Conservation (phyloP, 92 coral and sea anemone genomes). For the Isaurus tuberculatus region DNA sequence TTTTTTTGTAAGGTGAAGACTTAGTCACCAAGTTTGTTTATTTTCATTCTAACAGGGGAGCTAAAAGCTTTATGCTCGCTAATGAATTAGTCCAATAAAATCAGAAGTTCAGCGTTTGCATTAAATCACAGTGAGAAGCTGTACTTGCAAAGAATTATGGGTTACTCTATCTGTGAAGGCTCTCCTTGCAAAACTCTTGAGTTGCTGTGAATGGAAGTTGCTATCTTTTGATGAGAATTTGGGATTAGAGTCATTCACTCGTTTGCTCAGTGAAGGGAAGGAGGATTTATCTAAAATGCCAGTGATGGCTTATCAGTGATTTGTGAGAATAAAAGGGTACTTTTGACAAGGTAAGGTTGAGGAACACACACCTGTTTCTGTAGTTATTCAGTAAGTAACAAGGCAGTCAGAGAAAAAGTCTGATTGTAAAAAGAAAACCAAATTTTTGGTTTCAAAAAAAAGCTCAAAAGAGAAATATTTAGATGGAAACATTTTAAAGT, state of each 20-base stretch:
- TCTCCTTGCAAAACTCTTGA: slow-evolving; percentile 47
- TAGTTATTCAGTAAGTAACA: background rate
- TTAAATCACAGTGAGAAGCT: slow-evolving; percentile 46
- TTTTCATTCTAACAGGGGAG: slow-evolving; percentile 76
- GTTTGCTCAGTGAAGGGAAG: slow-evolving; percentile 39
- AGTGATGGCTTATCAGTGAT: slow-evolving; percentile 48
- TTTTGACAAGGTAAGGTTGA: slow-evolving; percentile 43
- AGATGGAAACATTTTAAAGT: background rate
- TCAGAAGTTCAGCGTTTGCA: slow-evolving; percentile 48
- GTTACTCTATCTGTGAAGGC: slow-evolving; percentile 49
- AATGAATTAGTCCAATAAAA: slow-evolving; percentile 41
- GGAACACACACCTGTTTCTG: slow-evolving; percentile 5
- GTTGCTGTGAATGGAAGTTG: slow-evolving; percentile 43
- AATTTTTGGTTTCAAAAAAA: background rate
- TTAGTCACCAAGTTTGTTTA: slow-evolving; percentile 40
- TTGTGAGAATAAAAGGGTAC: slow-evolving; percentile 48
- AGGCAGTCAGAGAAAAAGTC: slow-evolving; percentile 18
- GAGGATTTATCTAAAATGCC: slow-evolving; percentile 33
- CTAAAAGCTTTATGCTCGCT: slow-evolving; percentile 50
- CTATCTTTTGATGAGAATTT: slow-evolving; percentile 52
- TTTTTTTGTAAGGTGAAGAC: slow-evolving; percentile 18
- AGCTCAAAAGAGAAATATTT: background rate
- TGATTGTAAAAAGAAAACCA: background rate
- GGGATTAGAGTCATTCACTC: slow-evolving; percentile 29
- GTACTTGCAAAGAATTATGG: slow-evolving; percentile 46